Base-by-base conservation (phyloP, 1,140 invertebrate genomes). In the Argopecten irradians region DNA sequence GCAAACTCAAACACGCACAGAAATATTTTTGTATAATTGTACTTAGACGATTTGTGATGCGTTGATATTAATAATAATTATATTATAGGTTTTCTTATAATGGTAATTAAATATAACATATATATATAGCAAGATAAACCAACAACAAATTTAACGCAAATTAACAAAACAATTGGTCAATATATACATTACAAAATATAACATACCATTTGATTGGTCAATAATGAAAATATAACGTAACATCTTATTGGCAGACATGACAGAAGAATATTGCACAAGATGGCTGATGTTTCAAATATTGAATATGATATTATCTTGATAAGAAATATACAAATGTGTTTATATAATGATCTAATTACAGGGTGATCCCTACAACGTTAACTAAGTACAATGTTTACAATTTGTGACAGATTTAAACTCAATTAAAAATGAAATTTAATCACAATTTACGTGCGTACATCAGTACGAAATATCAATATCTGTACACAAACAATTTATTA, bases 121-220 rank as follows among this genome's bases (percentile, higher is more conserved):
- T 13, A 39, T 39, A 39, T 39, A 39, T 39, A 39, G 36, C 5
- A 13, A 39, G 36, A n/a, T 71, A 71, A 71, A 71, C 28, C 55
- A 71, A 71, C 55, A 71, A 71, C n/a, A 71, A 71, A 71, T 71
- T 71, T 28, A 71, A 71, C 55, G 55, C 19, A 71, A 71, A 71
- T 71, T 71, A 71, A 71, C 55, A 28, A 28, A 71, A 71, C 55
- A 71, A 71, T 71, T 28, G 55, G 55, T 71, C n/a, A 71, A 71
- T 71, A 71, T 71, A 71, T 71, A 71, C n/a, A 71, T n/a, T 22
- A 71, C 55, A 71, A 71, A 71, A 71, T 71, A 71, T 28, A 71
- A 71, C 55, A 71, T 71, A 71, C n/a, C 55, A 71, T 71, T 28
- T 71, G 55, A 71, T 71, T 71, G 55, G 55, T 71, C 55, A 71